These are phyloP conservation scores for Epicauta chinensis DNA, from an alignment of 1,140 invertebrate genomes.

Conservation along the genomic window DNA sequence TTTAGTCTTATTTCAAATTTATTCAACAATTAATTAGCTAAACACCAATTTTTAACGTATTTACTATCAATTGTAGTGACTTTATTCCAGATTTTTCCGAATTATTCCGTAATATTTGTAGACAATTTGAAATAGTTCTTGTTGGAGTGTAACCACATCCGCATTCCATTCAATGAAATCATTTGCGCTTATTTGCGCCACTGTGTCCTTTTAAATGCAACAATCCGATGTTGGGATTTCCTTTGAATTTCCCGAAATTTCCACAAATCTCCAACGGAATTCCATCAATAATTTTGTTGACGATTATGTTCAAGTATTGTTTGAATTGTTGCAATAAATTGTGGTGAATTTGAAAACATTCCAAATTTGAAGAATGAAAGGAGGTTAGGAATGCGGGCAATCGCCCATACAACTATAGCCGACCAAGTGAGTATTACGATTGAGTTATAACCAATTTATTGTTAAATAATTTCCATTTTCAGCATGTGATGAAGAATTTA, in stretches of 20 bases:
- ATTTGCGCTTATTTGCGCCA: slow-evolving; percentile 7
- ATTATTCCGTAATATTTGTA: too few species aligned
- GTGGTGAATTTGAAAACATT: too few species aligned
- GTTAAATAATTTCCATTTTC: slow-evolving; percentile 17
- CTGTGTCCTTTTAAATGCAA: slow-evolving; percentile 16
- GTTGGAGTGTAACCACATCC: not conserved
- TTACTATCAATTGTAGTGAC: too few species aligned
- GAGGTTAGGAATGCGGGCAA: slow-evolving; percentile 39
- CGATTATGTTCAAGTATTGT: too few species aligned
- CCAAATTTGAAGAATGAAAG: slow-evolving; percentile 32
- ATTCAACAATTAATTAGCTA: too few species aligned
- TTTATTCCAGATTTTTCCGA: too few species aligned
- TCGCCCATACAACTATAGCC: slow-evolving; percentile 33
- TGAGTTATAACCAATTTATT: slow-evolving; percentile 2
- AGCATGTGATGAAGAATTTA: slow-evolving; percentile 31
- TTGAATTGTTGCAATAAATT: too few species aligned
- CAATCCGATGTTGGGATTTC: slow-evolving; percentile 5
- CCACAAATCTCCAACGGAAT: not conserved
- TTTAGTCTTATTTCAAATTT: too few species aligned
- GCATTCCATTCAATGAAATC: slow-evolving; percentile 3
- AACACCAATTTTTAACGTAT: too few species aligned
- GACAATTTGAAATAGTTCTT: too few species aligned
- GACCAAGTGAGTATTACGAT: slow-evolving; percentile 25
- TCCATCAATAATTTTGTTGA: not conserved
- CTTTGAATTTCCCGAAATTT: too few species aligned